Evolutionary conservation across 2,797 vertebrate species (phyloP).

Genomic region (Pteronotus mesoamericanus): DNA sequence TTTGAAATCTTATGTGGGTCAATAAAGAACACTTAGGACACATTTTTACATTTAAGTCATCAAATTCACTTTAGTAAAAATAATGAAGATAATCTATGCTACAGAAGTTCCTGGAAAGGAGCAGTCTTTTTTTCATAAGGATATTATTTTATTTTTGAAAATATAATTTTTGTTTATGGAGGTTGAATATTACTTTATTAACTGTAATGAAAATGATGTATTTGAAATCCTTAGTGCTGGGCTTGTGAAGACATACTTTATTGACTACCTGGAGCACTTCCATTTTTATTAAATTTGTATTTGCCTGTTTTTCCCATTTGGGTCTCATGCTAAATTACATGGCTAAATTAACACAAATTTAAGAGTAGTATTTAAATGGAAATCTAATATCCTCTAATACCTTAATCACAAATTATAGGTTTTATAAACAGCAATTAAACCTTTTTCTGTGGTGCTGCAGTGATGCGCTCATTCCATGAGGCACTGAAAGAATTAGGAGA

Average conservation of each 20-base stretch:
- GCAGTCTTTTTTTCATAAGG: neutral
- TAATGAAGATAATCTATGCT: neutral
- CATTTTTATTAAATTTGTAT: conserved; percentile 38
- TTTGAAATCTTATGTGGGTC: neutral
- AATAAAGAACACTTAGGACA: neutral
- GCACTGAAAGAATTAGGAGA: neutral
- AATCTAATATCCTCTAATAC: conserved; percentile 14
- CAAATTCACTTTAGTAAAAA: neutral
- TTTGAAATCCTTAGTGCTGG: neutral
- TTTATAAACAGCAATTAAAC: conserved; percentile 29
- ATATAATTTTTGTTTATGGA: neutral
- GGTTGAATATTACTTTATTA: neutral
- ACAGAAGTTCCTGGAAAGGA: neutral
- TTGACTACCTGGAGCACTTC: neutral
- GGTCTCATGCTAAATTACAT: conserved; percentile 7
- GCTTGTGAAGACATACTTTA: neutral
- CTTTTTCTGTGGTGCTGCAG: neutral
- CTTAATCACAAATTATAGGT: neutral
- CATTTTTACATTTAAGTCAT: neutral
- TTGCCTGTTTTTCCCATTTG: conserved; percentile 2
- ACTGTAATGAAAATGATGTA: neutral
- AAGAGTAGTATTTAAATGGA: conserved; percentile 9
- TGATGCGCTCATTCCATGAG: neutral
- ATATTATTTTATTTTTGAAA: neutral
- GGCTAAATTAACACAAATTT: conserved; percentile 14